These are phyloP conservation scores for Brachyhypopomus occidentalis DNA, from an alignment of 2,113 vertebrate genomes.

Conservation along the genomic window DNA sequence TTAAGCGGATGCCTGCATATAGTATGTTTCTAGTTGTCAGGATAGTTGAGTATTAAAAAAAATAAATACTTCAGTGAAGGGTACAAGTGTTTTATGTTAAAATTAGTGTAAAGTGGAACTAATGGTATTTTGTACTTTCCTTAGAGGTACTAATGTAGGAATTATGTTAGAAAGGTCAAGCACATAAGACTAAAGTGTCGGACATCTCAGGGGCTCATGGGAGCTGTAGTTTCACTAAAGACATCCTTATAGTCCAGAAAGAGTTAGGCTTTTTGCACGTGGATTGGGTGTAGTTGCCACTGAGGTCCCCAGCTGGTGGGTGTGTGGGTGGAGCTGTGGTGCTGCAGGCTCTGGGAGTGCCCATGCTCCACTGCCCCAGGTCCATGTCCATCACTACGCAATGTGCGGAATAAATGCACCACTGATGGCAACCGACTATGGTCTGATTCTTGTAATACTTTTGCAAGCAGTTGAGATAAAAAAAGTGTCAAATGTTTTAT, in stretches of 20 bases:
- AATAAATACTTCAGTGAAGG: constrained; percentile 59
- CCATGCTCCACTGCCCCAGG: neutral
- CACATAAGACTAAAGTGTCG: constrained; percentile 17
- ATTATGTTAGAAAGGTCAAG: neutral
- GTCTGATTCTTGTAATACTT: neutral
- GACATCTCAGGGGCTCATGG: constrained; percentile 11
- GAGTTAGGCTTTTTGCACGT: constrained; percentile 11
- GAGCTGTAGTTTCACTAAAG: constrained; percentile 48
- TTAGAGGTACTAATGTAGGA: constrained; percentile 49
- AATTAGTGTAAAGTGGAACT: constrained; percentile 45
- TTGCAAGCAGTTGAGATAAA: neutral
- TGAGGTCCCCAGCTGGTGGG: neutral
- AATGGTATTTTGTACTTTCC: constrained; percentile 23
- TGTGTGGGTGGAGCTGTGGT: no score
- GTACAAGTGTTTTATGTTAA: constrained; percentile 59
- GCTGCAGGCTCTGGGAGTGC: neutral
- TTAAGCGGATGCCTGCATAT: neutral
- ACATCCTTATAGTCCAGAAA: constrained; percentile 8
- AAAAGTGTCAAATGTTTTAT: neutral
- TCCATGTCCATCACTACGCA: neutral
- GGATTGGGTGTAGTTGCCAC: constrained; percentile 19
- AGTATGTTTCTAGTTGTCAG: constrained; percentile 23
- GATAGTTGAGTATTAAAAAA: constrained; percentile 11
- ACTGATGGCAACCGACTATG: neutral
- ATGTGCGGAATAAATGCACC: constrained; percentile 12